These are phyloP conservation scores for Enoplosus armatus DNA, from an alignment of 2,797 vertebrate species.

Conservation along the genomic window DNA sequence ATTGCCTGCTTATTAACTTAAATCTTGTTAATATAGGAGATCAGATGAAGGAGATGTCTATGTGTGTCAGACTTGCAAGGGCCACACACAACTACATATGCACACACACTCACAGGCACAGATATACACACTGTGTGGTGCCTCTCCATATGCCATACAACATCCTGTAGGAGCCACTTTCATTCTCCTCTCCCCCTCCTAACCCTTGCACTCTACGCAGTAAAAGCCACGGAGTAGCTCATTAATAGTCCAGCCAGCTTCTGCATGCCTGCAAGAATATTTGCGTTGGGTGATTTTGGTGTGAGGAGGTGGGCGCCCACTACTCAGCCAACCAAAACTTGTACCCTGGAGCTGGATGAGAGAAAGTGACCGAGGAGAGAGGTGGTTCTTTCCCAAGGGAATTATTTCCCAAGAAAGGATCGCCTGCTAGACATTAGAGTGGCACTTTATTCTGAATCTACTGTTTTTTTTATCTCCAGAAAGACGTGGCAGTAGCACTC, in stretches of 20 bases:
- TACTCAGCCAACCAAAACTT: constrained; percentile 22
- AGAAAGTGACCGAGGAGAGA: constrained; percentile 35
- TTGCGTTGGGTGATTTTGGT: constrained; percentile 20
- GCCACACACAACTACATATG: constrained; percentile 44
- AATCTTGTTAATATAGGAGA: constrained; percentile 49
- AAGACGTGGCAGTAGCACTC: background rate
- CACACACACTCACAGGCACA: background rate
- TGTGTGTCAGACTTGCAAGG: constrained; percentile 17
- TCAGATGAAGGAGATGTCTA: constrained; percentile 51
- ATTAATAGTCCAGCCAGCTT: constrained; percentile 44
- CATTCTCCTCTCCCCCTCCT: constrained; percentile 23
- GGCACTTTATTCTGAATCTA: background rate
- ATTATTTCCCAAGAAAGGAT: constrained; percentile 30
- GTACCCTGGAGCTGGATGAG: constrained; percentile 32
- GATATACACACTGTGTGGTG: background rate
- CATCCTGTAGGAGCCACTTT: constrained; percentile 31
- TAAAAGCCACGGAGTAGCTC: constrained; percentile 34
- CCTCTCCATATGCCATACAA: background rate
- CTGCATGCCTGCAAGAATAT: constrained; percentile 18
- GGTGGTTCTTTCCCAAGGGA: constrained; percentile 46
- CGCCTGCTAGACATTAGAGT: constrained; percentile 7
- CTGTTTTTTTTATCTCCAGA: background rate
- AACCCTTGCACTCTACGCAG: constrained; percentile 9
- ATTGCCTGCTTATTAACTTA: constrained; percentile 54
- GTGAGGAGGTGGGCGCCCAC: constrained; percentile 3